Base-by-base conservation (phyloP, 2,888 invertebrate genomes). In the Argyresthia goedartella region DNA sequence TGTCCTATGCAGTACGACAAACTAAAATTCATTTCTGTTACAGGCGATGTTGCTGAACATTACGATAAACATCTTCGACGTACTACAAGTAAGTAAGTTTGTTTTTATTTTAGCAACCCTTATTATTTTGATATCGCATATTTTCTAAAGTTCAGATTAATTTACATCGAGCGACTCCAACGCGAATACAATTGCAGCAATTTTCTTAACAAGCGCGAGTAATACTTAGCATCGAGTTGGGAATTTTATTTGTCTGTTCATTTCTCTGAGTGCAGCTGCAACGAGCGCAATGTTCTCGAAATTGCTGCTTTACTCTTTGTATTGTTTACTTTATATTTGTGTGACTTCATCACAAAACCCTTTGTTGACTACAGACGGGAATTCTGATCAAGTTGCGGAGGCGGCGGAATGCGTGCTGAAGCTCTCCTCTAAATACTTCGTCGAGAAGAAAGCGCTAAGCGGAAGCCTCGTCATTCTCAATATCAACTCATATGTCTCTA, bases 401-500 rank as follows among this genome's bases (percentile, higher is more conserved):
- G 80, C 76, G 52, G 81, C 87, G 59, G 74, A 85, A 64, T 87
- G 87, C 66, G 81, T 87, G 69, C 77, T 87, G 69, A 81, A 84
- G 71, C 71, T 87, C 60, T 87, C 85, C 47, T 78, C 85, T 25
- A 87, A 87, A 76, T 87, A 87, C 67, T 87, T 87, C 52, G 81
- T 86, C 6, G 85, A 87, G 60, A 84, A 82, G 59, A 85, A 79
- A 60, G 86, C 85, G 1, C 60, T 87, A 58, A 85, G 86, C 55
- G 87, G 87, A 48, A 87, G 84, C 60, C 87, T 87, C 15, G 86
- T 86, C 51, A 81, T 87, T 61, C 78, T 87, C 63, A 85, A 81
- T 55, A 80, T 87, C 47, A 85, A 87, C 71, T 81, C 86, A 57
- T 77, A 78, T 63, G 61, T 60, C 0, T 85, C 87, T 0, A 72